These are phyloP conservation scores for Platysternon megacephalum DNA, from an alignment of 2,113 vertebrate species.

Conservation along the genomic window DNA sequence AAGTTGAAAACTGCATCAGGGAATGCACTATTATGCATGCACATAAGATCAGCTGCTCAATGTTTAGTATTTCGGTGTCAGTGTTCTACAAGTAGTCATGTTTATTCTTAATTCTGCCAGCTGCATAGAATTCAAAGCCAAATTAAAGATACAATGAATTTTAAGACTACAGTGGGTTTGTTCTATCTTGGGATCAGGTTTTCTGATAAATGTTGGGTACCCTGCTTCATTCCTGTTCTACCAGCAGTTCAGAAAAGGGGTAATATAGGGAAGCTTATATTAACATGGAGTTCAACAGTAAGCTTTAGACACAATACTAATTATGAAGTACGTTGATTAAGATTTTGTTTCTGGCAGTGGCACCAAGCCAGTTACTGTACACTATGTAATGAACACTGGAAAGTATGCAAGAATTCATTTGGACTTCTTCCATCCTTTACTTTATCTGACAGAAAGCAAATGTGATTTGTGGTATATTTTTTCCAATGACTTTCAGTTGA, in stretches of 20 bases:
- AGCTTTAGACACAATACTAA: neutral
- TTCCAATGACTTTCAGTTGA: neutral
- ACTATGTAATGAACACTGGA: neutral
- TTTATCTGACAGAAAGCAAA: neutral
- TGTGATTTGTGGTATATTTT: neutral
- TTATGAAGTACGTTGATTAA: neutral
- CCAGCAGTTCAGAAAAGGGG: neutral
- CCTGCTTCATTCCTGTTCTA: neutral
- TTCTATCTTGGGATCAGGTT: neutral
- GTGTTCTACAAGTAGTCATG: neutral
- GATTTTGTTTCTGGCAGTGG: conserved; percentile 5
- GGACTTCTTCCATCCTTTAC: neutral
- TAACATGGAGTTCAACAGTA: neutral
- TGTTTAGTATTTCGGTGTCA: conserved; percentile 1
- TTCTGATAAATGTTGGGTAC: neutral
- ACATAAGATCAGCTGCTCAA: conserved; percentile 21
- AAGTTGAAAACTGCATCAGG: conserved; percentile 26
- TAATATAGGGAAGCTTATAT: neutral
- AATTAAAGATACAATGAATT: conserved; percentile 33
- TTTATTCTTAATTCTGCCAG: conserved; percentile 54
- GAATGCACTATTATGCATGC: conserved; percentile 9
- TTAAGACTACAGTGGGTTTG: conserved; percentile 24
- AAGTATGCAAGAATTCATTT: neutral
- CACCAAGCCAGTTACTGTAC: neutral
- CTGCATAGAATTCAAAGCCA: conserved; percentile 41